Evolutionary conservation across 2,888 invertebrate genomes (phyloP), one percentile per base, ranked within the genome.

Genomic region (Suillia variegata): DNA sequence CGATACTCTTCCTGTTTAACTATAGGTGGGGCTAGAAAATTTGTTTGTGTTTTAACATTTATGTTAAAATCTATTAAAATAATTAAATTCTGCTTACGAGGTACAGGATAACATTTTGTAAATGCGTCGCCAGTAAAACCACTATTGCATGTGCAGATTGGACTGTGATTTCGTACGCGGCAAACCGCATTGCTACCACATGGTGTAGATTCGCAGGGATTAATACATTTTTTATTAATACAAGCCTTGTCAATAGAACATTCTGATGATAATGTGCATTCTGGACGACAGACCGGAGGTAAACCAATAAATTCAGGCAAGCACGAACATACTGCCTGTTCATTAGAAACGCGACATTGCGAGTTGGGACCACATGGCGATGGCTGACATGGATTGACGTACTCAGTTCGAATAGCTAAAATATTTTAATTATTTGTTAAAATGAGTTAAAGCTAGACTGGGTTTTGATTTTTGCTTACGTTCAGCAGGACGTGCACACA

Each of bases 71-170:
- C n/a, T n/a, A n/a, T n/a, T n/a, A n/a, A n/a, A n/a, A n/a, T n/a
- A n/a, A n/a, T n/a, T 26, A 26, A 26, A 26, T 26, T 26, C 26
- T 54, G 64, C 81, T 81, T 80, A 80, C 82, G 79, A 69, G 82
- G 82, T 62, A 84, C 82, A 31, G 85, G 80, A 67, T 83, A 84
- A 68, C 89, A 89, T 74, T 85, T 83, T 2, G 86, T 85, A 74
- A 92, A 92, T 49, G 92, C 90, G 83, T 92, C 91, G 67, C 92
- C 91, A 67, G 89, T 88, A 70, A 86, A 90, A 45, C 88, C 87
- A 67, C 81, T 79, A 53, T 85, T 84, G 74, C 93, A 93, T 56
- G 86, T 87, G 78, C 93, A 93, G 63, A 91, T 87, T 1, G 93
- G 92, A 71, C 88, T 89, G 75, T 93, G 93, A 76, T 91, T 90